These are phyloP conservation scores for Macrostomum lignano DNA, from an alignment of 1,140 invertebrate species.

Conservation along the genomic window DNA sequence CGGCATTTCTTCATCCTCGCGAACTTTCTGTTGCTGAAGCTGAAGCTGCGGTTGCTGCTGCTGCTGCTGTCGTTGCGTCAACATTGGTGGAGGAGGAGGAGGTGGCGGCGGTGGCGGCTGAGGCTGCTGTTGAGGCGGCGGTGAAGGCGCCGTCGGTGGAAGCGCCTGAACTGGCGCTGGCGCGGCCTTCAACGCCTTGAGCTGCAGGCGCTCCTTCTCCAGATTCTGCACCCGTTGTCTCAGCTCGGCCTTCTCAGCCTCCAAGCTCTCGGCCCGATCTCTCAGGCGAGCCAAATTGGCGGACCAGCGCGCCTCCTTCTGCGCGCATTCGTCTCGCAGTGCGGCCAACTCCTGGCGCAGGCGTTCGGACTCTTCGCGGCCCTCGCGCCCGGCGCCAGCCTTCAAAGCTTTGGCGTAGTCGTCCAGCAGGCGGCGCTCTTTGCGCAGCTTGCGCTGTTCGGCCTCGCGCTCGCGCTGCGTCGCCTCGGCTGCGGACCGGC, in stretches of 20 bases:
- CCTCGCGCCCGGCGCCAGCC: conserved; percentile 19
- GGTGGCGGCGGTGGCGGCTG: no score
- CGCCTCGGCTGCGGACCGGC: no score
- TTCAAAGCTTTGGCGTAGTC: conserved; percentile 21
- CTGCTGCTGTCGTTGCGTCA: no score
- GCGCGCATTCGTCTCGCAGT: conserved; percentile 39
- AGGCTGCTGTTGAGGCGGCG: no score
- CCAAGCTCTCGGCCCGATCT: conserved; percentile 43
- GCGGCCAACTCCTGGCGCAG: conserved; percentile 32
- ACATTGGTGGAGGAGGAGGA: no score
- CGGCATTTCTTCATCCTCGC: no score
- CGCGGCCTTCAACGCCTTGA: conserved; percentile 8
- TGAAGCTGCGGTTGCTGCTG: no score
- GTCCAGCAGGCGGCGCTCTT: conserved; percentile 25
- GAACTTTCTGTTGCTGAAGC: no score
- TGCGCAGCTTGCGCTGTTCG: no score
- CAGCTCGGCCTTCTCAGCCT: conserved; percentile 41
- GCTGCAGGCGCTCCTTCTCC: conserved; percentile 26
- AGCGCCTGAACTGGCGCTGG: conserved; percentile 7
- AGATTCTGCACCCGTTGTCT: conserved; percentile 42
- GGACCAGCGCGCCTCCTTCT: conserved; percentile 45
- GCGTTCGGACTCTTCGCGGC: conserved; percentile 24
- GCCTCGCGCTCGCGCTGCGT: no score
- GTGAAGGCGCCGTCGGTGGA: conserved; percentile 4
- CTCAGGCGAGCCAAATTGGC: conserved; percentile 41